These are phyloP conservation scores for Timema cristinae DNA, from an alignment of 2,888 invertebrate genomes.

Conservation along the genomic window DNA sequence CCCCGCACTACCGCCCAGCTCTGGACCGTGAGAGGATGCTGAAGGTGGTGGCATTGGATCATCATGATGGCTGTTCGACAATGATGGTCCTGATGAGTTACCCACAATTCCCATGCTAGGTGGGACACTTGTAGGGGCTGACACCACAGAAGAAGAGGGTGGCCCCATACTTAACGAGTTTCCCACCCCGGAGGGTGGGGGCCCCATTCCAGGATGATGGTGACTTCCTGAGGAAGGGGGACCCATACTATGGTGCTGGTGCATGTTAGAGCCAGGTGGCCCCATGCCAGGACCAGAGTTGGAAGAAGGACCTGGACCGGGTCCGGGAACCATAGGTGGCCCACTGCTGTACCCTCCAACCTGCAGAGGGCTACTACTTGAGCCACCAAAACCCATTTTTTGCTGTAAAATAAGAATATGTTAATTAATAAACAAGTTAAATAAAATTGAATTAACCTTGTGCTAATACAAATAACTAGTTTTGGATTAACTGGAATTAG, in stretches of 20 bases:
- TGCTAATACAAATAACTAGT: neutral
- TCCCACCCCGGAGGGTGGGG: constrained; percentile 50
- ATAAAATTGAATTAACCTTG: neutral
- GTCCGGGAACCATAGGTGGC: constrained; percentile 26
- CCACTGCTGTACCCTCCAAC: constrained; percentile 29
- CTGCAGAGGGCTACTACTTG: constrained; percentile 55
- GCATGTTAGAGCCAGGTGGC: constrained; percentile 28
- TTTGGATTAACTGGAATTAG: neutral
- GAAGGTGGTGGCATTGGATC: constrained; percentile 51
- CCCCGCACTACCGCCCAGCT: constrained; percentile 42
- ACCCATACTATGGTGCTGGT: constrained; percentile 39
- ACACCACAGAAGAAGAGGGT: constrained; percentile 54
- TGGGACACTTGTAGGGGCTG: constrained; percentile 44
- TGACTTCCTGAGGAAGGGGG: constrained; percentile 50
- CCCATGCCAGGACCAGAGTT: constrained; percentile 41
- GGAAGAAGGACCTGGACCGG: constrained; percentile 38
- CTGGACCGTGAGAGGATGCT: constrained; percentile 31
- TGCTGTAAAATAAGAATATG: constrained; percentile 50
- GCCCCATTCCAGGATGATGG: constrained; percentile 49
- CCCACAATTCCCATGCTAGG: constrained; percentile 32
- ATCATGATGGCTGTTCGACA: constrained; percentile 43
- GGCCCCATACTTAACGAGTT: constrained; percentile 57
- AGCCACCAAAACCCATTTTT: constrained; percentile 59
- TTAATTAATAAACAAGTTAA: neutral
- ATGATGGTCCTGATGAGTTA: constrained; percentile 22